Evolutionary conservation across 2,888 invertebrate species (phyloP), one percentile per base, ranked within the genome.

Genomic region (Bedellia somnulentella): DNA sequence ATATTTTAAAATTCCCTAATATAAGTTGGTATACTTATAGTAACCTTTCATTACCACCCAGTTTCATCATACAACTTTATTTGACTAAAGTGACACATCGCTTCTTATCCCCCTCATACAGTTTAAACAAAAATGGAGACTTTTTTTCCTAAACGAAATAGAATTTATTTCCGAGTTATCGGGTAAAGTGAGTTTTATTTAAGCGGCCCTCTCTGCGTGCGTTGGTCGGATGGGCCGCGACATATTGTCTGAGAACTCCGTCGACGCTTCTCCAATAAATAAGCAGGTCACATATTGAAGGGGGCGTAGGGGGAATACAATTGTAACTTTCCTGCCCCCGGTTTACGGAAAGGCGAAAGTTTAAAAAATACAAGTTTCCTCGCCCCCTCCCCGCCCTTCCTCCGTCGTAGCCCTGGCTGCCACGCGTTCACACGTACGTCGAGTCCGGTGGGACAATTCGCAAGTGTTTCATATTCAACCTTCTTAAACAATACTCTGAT

Each of bases 211-310:
- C 47, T 50, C 48, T 46, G 45, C 55, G 57, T 59, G 57, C 58
- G 58, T 60, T 50, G 55, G 47, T 57, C 48, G 60, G 57, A 55
- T 55, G 52, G 54, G 49, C 55, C 56, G 63, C 73, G 68, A 71
- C 71, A 71, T 71, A 67, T 73, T 73, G 75, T 70, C 70, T 71
- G 58, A 53, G 62, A 73, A 68, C 70, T 68, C 66, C 52, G 53
- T 56, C 68, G 61, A 60, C 67, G 70, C 60, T 51, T 68, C 61
- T 62, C 62, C 67, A 66, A 73, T 75, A 75, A 73, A 73, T 71
- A 73, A 73, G 58, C 75, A 70, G 73, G 73, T 73, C 75, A 75
- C 75, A 75, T 73, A 75, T 73, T 73, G 73, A 67, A 70, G 59
- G 66, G 61, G 67, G 64, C 50, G 52, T 50, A 60, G 64, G 59